phyloP scores from a whole-genome alignment of 2,113 vertebrate species.

The Physeter macrocephalus region DNA sequence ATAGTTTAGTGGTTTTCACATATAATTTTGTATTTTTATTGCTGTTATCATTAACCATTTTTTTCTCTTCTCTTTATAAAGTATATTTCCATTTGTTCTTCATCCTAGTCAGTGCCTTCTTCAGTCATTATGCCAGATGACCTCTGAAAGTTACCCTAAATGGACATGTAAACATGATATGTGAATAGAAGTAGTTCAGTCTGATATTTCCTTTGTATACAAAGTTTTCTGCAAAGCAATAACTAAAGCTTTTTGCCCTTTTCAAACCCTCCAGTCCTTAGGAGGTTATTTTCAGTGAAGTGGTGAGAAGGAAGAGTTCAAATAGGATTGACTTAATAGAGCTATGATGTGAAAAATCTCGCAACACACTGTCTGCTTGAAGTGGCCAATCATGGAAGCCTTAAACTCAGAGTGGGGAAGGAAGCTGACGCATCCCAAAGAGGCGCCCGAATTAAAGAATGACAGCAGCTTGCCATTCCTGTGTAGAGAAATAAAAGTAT shows the following conservation, averaged over 20 bases:
- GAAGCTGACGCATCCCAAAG: conserved; percentile 15
- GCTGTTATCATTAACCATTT: background rate
- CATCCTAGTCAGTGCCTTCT: background rate
- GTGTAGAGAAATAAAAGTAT: background rate
- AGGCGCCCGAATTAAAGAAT: conserved; percentile 13
- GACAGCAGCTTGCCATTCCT: conserved; percentile 1
- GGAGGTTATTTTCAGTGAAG: conserved; percentile 72
- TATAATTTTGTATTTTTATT: background rate
- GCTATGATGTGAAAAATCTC: conserved; percentile 67
- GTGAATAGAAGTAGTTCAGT: conserved; percentile 27
- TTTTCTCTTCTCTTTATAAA: background rate
- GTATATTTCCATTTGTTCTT: background rate
- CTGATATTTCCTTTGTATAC: conserved; percentile 41
- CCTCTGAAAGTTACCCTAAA: conserved; percentile 22
- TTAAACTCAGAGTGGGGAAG: conserved; percentile 61
- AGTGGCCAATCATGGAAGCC: conserved; percentile 63
- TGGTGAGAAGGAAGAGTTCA: conserved; percentile 65
- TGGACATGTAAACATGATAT: conserved; percentile 31
- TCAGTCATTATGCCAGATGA: background rate
- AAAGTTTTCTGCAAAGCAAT: conserved; percentile 63
- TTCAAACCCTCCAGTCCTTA: conserved; percentile 58
- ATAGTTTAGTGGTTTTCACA: background rate
- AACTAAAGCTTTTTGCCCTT: conserved; percentile 62
- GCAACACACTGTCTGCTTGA: conserved; percentile 58
- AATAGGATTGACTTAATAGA: conserved; percentile 72